Evolutionary conservation across 53 echinoderm and acorn worm species (phyloP).

Genomic region (Astropecten irregularis): DNA sequence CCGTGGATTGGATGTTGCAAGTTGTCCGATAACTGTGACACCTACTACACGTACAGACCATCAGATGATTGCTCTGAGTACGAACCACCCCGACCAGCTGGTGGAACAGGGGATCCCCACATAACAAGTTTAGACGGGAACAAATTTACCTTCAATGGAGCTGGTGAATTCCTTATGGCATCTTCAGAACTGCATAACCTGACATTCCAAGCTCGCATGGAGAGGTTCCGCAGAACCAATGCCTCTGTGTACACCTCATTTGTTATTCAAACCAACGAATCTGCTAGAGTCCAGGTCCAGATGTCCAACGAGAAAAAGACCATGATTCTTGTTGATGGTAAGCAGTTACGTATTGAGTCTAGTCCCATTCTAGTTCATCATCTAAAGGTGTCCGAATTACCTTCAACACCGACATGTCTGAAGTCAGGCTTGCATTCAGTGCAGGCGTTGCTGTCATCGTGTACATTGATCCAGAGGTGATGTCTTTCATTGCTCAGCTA

Average conservation of each 20-base stretch:
- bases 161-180: constrained; percentile 60
- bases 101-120: constrained; percentile 69
- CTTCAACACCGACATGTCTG: constrained; percentile 24
- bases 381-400: constrained; percentile 20
- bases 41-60: constrained; percentile 49
- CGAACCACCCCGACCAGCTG: constrained; percentile 48
- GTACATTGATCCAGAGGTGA: constrained; percentile 36
- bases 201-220: constrained; percentile 69
- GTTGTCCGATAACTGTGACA: constrained; percentile 31
- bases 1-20: constrained; percentile 64
- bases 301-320: constrained; percentile 48
- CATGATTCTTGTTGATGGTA: constrained; percentile 51
- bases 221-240: constrained; percentile 39
- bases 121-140: constrained; percentile 60
- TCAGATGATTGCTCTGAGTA: constrained; percentile 68
- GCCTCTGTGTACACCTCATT: constrained; percentile 67
- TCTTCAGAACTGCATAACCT: constrained; percentile 44
- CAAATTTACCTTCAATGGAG: constrained; percentile 66
- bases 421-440: constrained; percentile 47
- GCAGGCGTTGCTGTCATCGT: constrained; percentile 41
- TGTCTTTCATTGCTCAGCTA: constrained; percentile 67
- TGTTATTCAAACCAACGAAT: constrained; percentile 54
- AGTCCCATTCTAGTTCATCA: constrained; percentile 16
- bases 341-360: constrained; percentile 18
- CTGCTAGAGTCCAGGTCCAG: constrained; percentile 58